These are phyloP conservation scores for Daubentonia madagascariensis DNA, from an alignment of 2,113 vertebrate species.

Conservation along the genomic window DNA sequence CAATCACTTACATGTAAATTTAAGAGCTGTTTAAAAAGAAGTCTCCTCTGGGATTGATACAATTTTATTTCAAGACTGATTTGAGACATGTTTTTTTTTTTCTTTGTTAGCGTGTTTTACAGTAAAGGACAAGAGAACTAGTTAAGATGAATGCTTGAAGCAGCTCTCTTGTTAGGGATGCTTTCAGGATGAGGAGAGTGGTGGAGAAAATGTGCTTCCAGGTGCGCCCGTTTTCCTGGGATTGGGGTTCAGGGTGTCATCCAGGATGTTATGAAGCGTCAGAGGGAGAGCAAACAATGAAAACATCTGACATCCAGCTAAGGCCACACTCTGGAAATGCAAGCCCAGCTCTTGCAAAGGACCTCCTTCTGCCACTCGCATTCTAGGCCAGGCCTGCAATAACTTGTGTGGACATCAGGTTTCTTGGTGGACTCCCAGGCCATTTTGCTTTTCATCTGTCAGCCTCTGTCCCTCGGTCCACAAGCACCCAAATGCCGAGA, in stretches of 20 bases:
- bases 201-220: neutral
- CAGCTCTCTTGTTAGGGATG: neutral
- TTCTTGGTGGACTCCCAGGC: constrained; percentile 37
- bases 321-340: neutral
- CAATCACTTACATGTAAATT: constrained; percentile 75
- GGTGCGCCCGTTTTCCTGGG: neutral
- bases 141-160: neutral
- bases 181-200: neutral
- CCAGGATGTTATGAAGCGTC: constrained; percentile 50
- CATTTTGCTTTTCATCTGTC: constrained; percentile 8
- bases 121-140: neutral
- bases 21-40: neutral
- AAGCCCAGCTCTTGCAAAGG: neutral
- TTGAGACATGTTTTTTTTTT: neutral
- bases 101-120: neutral
- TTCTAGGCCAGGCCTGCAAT: neutral
- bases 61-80: neutral
- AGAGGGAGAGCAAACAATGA: constrained; percentile 46
- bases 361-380: neutral
- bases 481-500: neutral
- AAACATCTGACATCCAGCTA: constrained; percentile 10
- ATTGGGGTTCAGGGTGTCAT: neutral
- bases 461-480: neutral
- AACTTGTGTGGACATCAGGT: constrained; percentile 35
- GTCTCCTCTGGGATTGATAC: neutral